Conservation (phyloP, 2,113 vertebrate genomes). For the Campylomormyrus numenius region DNA sequence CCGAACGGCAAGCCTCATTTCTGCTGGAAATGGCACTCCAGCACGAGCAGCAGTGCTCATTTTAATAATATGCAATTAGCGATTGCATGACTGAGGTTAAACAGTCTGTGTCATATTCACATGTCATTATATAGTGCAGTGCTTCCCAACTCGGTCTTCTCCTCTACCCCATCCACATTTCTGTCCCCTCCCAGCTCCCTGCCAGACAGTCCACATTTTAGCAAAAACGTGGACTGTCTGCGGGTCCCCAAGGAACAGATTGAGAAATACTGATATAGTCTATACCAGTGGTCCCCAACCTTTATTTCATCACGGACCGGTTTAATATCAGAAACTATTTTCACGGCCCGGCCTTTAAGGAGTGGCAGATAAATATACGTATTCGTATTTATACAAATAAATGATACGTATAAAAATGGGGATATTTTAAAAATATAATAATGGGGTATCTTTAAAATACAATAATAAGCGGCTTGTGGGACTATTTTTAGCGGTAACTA, state of each 20-base stretch:
- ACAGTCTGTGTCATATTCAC: neutral
- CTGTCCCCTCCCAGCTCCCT: neutral
- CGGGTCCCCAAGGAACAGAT: neutral
- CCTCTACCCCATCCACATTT: neutral
- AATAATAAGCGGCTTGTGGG: no score
- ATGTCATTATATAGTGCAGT: neutral
- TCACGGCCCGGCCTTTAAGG: no score
- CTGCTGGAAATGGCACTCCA: neutral
- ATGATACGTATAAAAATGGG: no score
- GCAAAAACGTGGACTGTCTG: neutral
- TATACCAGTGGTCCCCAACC: neutral
- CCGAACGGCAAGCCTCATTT: neutral
- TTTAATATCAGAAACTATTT: no score
- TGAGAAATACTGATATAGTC: neutral
- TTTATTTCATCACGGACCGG: no score
- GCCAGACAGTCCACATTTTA: neutral
- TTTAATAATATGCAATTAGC: neutral
- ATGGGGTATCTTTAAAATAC: no score
- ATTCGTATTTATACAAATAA: no score
- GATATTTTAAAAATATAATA: no score
- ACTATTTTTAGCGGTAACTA: no score
- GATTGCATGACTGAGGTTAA: neutral
- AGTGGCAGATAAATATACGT: no score
- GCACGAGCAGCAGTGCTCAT: neutral
- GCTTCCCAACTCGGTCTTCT: neutral